These are phyloP conservation scores for Latheticus oryzae DNA, from an alignment of 2,888 invertebrate species.

Conservation along the genomic window DNA sequence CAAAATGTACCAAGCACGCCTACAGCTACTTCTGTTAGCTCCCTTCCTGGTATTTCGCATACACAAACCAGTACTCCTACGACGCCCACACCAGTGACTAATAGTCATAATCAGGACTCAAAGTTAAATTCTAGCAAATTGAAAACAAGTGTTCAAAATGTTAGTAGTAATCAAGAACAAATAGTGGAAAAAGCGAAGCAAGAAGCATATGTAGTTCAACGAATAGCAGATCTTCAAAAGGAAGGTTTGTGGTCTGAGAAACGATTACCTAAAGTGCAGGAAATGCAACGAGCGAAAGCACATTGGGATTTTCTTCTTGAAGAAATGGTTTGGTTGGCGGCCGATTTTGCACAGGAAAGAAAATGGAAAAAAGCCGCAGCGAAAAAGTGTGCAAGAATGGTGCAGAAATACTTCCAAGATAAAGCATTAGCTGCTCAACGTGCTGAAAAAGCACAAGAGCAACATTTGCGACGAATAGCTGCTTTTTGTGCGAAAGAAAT, in stretches of 20 bases:
- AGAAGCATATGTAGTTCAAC: slow-evolving; percentile 94
- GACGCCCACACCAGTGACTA: slow-evolving; percentile 43
- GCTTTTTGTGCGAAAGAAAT: slow-evolving; percentile 93
- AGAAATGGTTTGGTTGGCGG: slow-evolving; percentile 98
- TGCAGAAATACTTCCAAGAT: slow-evolving; percentile 92
- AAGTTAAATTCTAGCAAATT: slow-evolving; percentile 26
- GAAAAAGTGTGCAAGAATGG: slow-evolving; percentile 91
- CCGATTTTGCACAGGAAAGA: slow-evolving; percentile 97
- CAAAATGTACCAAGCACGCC: slow-evolving; percentile 63
- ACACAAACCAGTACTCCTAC: slow-evolving; percentile 39
- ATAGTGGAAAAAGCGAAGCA: slow-evolving; percentile 89
- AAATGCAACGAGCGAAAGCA: slow-evolving; percentile 89
- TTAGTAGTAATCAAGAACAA: slow-evolving; percentile 75
- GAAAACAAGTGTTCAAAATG: slow-evolving; percentile 40
- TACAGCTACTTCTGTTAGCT: slow-evolving; percentile 60
- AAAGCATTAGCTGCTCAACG: slow-evolving; percentile 89
- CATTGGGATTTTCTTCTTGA: slow-evolving; percentile 99
- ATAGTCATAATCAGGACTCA: slow-evolving; percentile 17
- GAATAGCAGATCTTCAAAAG: slow-evolving; percentile 91
- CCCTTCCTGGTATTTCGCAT: slow-evolving; percentile 61
- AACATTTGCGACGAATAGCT: slow-evolving; percentile 87
- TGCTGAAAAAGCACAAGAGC: slow-evolving; percentile 92
- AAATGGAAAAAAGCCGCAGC: slow-evolving; percentile 98
- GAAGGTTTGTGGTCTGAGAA: slow-evolving; percentile 96
- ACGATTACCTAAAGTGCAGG: slow-evolving; percentile 90